These are phyloP conservation scores for Prunella fulvescens DNA, from an alignment of 2,113 vertebrate genomes.

Conservation along the genomic window DNA sequence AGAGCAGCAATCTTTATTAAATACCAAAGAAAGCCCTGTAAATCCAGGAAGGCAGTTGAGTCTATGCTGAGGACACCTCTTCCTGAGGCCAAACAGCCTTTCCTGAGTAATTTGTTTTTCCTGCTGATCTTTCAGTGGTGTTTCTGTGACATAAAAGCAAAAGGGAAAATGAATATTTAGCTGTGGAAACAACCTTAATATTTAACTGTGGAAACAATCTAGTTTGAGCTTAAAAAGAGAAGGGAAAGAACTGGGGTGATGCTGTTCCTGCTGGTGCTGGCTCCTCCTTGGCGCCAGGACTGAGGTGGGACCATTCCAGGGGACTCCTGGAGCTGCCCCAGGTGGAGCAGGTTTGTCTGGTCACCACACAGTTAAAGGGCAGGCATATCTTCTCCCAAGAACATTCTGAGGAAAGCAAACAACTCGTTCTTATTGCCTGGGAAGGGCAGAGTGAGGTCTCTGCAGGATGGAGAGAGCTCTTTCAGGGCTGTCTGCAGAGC, in stretches of 20 bases:
- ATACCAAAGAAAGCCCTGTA: constrained; percentile 55
- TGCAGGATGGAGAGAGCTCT: background rate
- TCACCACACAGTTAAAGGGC: background rate
- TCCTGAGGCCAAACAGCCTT: constrained; percentile 20
- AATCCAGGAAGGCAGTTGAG: constrained; percentile 29
- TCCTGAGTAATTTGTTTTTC: constrained; percentile 5
- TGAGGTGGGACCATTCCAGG: background rate
- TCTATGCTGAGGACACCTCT: constrained; percentile 19
- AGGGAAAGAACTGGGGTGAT: background rate
- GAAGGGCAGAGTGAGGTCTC: background rate
- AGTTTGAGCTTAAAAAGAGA: background rate
- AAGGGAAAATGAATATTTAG: constrained; percentile 51
- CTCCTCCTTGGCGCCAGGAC: background rate
- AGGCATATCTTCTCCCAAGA: background rate
- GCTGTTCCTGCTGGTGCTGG: background rate
- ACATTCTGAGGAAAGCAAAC: background rate
- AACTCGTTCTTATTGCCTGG: background rate
- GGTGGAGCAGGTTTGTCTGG: background rate
- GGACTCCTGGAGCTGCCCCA: background rate
- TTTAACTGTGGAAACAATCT: constrained; percentile 8
- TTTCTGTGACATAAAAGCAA: constrained; percentile 30
- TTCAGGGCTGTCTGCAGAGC: background rate
- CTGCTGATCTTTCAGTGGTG: background rate
- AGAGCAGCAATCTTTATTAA: constrained; percentile 53
- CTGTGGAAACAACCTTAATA: background rate